These are phyloP conservation scores for Tetraodon nigroviridis DNA, from an alignment of 2,113 vertebrate genomes.

Conservation along the genomic window DNA sequence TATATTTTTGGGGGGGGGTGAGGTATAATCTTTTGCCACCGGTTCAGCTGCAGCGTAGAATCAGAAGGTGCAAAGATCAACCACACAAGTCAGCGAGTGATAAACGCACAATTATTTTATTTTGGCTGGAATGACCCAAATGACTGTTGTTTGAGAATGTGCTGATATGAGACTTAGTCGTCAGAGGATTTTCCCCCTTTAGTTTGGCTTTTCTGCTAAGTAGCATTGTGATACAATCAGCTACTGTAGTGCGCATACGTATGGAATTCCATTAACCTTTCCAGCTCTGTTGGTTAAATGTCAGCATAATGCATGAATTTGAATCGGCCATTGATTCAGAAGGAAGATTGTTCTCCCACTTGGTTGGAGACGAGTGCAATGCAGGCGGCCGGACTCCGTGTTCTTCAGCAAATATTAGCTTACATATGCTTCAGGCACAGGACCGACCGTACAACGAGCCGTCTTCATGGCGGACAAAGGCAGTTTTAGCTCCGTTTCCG, in stretches of 20 bases:
- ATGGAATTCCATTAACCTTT: conserved; percentile 74
- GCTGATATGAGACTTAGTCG: conserved; percentile 53
- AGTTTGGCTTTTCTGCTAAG: conserved; percentile 58
- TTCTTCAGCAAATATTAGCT: conserved; percentile 8
- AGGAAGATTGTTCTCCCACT: conserved; percentile 50
- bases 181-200: conserved; percentile 56
- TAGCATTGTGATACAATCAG: conserved; percentile 60
- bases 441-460: conserved; percentile 23
- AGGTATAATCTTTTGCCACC: too few species aligned
- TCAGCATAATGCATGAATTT: conserved; percentile 69
- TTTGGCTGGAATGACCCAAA: conserved; percentile 45
- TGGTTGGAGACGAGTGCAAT: conserved; percentile 40
- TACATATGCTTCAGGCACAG: conserved; percentile 23
- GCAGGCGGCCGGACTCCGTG: conserved; percentile 20
- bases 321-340: conserved; percentile 72
- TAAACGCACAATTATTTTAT: conserved; percentile 54
- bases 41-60: not conserved
- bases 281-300: conserved; percentile 66
- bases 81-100: conserved; percentile 14
- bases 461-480: conserved; percentile 14
- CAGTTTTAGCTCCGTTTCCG: too few species aligned
- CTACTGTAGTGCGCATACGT: conserved; percentile 59
- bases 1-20: not conserved
- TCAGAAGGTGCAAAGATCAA: not conserved
- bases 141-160: conserved; percentile 41